Evolutionary conservation across 1,140 invertebrate genomes (phyloP).

Genomic region (Venturia canescens): DNA sequence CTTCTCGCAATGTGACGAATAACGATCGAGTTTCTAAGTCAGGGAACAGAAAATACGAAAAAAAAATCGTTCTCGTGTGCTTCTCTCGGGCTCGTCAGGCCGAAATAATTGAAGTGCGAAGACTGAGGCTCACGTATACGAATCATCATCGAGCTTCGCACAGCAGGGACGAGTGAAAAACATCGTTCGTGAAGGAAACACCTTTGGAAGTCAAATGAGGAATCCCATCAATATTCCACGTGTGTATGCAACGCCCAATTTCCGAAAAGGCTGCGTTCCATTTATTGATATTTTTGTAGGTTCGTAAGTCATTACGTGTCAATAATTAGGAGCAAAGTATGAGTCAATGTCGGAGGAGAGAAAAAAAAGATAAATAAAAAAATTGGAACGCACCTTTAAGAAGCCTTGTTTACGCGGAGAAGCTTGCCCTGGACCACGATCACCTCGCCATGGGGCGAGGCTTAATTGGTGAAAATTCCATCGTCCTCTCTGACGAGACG

Average conservation of each 20-base stretch:
- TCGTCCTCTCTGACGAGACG: conserved; percentile 11
- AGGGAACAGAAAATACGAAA: no score
- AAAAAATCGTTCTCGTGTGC: no score
- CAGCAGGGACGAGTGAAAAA: no score
- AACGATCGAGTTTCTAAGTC: no score
- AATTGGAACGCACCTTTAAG: conserved; percentile 1
- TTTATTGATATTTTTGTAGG: not conserved
- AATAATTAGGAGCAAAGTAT: not conserved
- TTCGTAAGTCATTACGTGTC: not conserved
- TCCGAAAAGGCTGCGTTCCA: conserved; percentile 1
- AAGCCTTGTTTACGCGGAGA: not conserved
- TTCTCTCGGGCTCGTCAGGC: no score
- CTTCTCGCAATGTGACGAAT: no score
- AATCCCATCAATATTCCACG: not conserved
- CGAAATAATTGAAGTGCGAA: no score
- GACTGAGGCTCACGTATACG: no score
- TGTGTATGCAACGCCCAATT: not conserved
- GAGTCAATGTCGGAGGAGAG: not conserved
- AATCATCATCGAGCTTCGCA: no score
- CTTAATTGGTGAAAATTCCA: conserved; percentile 23
- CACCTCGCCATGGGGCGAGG: conserved; percentile 13
- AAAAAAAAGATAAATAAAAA: not conserved
- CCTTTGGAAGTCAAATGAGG: not conserved
- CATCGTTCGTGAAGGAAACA: no score
- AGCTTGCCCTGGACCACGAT: not conserved